A percentile compares a stretch with the other conserved stretches of the same genome.
Conservation (phyloP, 2,888 invertebrate species). For the Parnassius smintheus region DNA sequence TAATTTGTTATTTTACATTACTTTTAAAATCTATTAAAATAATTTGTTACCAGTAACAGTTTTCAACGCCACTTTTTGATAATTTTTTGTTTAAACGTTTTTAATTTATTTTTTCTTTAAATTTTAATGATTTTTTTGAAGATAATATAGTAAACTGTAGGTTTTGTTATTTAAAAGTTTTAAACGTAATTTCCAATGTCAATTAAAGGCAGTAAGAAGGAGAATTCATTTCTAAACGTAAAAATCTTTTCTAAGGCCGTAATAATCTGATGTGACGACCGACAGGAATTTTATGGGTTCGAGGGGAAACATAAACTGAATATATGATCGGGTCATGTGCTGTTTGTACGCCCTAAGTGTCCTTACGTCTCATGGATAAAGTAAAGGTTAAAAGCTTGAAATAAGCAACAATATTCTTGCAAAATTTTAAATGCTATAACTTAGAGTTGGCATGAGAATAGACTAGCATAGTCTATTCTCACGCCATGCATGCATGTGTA, state of each 20-base stretch:
- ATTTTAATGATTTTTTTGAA: too few species aligned
- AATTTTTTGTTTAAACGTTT: too few species aligned
- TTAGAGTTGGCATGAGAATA: too few species aligned
- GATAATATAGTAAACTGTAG: too few species aligned
- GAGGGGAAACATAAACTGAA: constrained; percentile 50
- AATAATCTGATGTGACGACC: constrained; percentile 67
- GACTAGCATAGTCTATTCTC: too few species aligned
- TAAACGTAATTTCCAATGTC: not conserved
- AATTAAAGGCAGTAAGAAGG: not conserved
- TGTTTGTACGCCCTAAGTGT: constrained; percentile 6
- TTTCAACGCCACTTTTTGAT: too few species aligned
- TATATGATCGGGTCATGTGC: constrained; percentile 18
- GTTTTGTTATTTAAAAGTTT: not conserved
- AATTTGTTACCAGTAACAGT: too few species aligned
- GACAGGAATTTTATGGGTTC: constrained; percentile 59
- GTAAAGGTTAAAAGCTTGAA: constrained; percentile 4
- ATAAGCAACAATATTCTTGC: not conserved
- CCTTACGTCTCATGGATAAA: constrained; percentile 7
- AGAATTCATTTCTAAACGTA: constrained; percentile 36
- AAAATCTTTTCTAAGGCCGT: constrained; percentile 65
- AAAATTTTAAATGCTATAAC: too few species aligned
- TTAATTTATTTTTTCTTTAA: too few species aligned
- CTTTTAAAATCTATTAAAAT: too few species aligned
- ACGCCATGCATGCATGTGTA: too few species aligned
- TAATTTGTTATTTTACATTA: too few species aligned